These are phyloP conservation scores for Enteromius thamalakanensis DNA, from an alignment of 2,797 vertebrate genomes.

Conservation along the genomic window DNA sequence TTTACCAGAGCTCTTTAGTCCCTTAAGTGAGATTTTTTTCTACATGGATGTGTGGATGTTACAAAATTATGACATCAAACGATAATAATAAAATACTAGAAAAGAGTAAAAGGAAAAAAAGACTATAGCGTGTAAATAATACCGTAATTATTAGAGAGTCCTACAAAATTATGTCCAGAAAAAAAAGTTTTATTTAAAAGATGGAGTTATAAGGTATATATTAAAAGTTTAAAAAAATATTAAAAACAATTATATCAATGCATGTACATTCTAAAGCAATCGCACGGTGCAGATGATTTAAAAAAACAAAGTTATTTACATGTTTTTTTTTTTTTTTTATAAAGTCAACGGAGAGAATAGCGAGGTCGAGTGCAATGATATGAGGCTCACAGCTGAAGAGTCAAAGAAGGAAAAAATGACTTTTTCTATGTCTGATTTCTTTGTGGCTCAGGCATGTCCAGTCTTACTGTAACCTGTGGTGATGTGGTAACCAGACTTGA, in stretches of 20 bases:
- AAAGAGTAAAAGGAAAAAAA: slow-evolving; percentile 67
- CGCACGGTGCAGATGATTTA: slow-evolving; percentile 81
- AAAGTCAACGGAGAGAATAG: slow-evolving; percentile 45
- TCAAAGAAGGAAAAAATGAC: slow-evolving; percentile 53
- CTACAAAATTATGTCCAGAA: slow-evolving; percentile 76
- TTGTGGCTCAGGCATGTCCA: slow-evolving; percentile 84
- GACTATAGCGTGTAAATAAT: slow-evolving; percentile 78
- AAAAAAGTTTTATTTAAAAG: slow-evolving; percentile 76
- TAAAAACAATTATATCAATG: slow-evolving; percentile 72
- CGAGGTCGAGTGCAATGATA: slow-evolving; percentile 59
- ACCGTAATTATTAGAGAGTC: slow-evolving; percentile 76
- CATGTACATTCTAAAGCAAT: slow-evolving; percentile 87
- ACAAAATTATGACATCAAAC: slow-evolving; percentile 76
- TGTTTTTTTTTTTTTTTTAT: slow-evolving; percentile 68
- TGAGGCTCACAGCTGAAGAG: slow-evolving; percentile 70
- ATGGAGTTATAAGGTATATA: slow-evolving; percentile 77
- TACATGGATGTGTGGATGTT: slow-evolving; percentile 81
- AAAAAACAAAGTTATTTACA: slow-evolving; percentile 77
- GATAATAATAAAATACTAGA: slow-evolving; percentile 56
- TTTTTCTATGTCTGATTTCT: slow-evolving; percentile 72
- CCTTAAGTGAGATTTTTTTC: slow-evolving; percentile 76
- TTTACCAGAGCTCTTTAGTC: slow-evolving; percentile 65
- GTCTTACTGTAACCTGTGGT: slow-evolving; percentile 82
- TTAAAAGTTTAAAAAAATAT: slow-evolving; percentile 63
- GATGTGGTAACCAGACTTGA: slow-evolving; percentile 66